A percentile compares a stretch with the other conserved stretches of the same genome.
Conservation (phyloP, 2,113 vertebrate species). For the Sceloporus undulatus region DNA sequence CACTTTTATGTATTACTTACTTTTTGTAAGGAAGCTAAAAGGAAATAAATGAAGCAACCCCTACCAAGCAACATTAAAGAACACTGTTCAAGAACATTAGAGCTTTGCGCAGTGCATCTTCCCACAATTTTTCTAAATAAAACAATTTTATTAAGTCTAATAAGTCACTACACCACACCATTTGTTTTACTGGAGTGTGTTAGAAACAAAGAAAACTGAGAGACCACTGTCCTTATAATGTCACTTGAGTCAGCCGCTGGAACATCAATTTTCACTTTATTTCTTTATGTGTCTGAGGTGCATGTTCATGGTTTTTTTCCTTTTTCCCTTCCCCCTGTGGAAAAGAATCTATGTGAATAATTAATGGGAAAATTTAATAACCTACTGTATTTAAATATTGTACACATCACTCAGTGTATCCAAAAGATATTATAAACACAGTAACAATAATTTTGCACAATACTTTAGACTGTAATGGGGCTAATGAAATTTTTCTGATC, state of each 20-base stretch:
- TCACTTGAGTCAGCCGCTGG: conserved; percentile 11
- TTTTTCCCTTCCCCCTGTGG: neutral
- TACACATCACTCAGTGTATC: neutral
- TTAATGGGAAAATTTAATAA: neutral
- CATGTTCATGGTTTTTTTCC: neutral
- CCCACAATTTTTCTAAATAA: neutral
- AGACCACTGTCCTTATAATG: conserved; percentile 52
- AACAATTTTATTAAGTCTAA: neutral
- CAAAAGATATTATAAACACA: neutral
- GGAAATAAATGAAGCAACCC: neutral
- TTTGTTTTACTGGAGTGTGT: neutral
- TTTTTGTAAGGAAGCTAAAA: neutral
- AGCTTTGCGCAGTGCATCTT: neutral
- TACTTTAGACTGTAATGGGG: neutral
- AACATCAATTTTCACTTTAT: neutral
- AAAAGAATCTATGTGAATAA: neutral
- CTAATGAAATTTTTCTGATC: neutral
- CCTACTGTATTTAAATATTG: neutral
- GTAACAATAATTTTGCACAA: neutral
- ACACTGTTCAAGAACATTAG: neutral
- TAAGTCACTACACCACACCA: neutral
- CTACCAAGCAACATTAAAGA: neutral
- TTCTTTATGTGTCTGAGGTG: neutral
- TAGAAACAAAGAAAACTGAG: neutral
- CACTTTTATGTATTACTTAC: neutral